Percentiles rank a stretch among this genome's conserved stretches.
Evolutionary conservation across 1,140 invertebrate genomes (phyloP).

Genomic region (Hylaeus volcanicus): DNA sequence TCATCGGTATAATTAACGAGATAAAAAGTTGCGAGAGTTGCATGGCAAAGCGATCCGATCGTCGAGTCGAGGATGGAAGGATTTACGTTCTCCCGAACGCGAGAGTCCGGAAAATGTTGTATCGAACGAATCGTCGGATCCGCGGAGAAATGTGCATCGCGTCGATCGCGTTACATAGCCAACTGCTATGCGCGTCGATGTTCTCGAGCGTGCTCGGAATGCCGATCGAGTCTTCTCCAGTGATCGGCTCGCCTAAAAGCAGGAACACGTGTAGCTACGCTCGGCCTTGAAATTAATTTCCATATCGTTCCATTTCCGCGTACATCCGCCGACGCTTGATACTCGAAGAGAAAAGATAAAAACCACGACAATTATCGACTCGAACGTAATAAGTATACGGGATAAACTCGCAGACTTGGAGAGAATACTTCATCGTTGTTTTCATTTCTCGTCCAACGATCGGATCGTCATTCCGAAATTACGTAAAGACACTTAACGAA

Average conservation of each 20-base stretch:
- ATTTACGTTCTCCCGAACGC: too few species aligned
- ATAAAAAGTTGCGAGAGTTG: too few species aligned
- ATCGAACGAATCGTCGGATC: too few species aligned
- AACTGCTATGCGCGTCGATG: background rate
- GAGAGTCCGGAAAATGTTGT: too few species aligned
- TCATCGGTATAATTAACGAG: too few species aligned
- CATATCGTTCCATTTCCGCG: constrained; percentile 40
- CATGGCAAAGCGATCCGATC: too few species aligned
- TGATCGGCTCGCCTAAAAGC: constrained; percentile 24
- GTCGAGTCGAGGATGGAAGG: too few species aligned
- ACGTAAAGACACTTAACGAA: too few species aligned
- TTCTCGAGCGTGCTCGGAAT: constrained; percentile 11
- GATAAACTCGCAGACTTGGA: background rate
- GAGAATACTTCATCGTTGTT: background rate
- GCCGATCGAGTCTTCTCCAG: constrained; percentile 15
- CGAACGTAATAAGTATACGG: too few species aligned
- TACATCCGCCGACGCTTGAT: background rate
- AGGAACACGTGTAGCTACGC: constrained; percentile 23
- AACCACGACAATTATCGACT: constrained; percentile 1
- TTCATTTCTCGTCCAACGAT: background rate
- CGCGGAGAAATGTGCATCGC: background rate
- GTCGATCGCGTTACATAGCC: background rate
- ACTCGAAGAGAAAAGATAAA: background rate
- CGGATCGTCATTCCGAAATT: too few species aligned
- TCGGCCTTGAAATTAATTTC: constrained; percentile 42